Conservation (phyloP, 2,888 invertebrate species). For the Stenchaetothrips biformis region DNA sequence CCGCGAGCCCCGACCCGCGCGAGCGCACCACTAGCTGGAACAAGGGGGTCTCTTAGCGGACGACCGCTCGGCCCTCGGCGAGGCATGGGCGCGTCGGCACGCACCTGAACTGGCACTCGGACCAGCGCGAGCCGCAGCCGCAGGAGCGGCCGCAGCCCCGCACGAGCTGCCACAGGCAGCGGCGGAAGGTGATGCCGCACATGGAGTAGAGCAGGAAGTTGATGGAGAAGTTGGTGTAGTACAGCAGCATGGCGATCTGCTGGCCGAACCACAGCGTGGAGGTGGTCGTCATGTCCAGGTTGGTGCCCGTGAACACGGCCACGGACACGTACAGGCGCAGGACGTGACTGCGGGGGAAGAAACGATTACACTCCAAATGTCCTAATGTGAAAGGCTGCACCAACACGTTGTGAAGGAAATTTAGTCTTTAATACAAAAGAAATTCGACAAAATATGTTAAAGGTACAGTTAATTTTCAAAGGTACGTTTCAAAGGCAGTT, state of each 20-base stretch:
- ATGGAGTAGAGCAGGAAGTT: slow-evolving; percentile 60
- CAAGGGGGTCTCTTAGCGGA: not conserved
- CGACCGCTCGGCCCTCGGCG: too few species aligned
- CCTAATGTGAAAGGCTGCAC: too few species aligned
- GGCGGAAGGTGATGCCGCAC: slow-evolving; percentile 56
- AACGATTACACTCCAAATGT: too few species aligned
- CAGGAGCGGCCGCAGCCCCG: slow-evolving; percentile 36
- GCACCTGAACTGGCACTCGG: slow-evolving; percentile 1
- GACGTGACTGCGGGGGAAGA: slow-evolving; percentile 50
- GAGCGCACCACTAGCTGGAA: slow-evolving; percentile 20
- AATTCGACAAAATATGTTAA: too few species aligned
- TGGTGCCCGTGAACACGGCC: slow-evolving; percentile 43
- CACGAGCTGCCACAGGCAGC: slow-evolving; percentile 52
- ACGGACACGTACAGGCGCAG: slow-evolving; percentile 52
- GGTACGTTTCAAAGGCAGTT: too few species aligned
- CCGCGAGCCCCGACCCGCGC: not conserved
- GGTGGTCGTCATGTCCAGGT: slow-evolving; percentile 41
- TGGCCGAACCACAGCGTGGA: slow-evolving; percentile 52
- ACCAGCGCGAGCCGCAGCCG: slow-evolving; percentile 19
- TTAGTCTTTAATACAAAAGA: too few species aligned
- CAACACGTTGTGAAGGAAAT: too few species aligned
- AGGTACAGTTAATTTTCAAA: too few species aligned
- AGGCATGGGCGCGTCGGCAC: too few species aligned
- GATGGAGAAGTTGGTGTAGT: slow-evolving; percentile 61
- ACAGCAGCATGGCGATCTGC: slow-evolving; percentile 57